Evolutionary conservation across 2,797 vertebrate species (phyloP).

Genomic region (Momotus momota): DNA sequence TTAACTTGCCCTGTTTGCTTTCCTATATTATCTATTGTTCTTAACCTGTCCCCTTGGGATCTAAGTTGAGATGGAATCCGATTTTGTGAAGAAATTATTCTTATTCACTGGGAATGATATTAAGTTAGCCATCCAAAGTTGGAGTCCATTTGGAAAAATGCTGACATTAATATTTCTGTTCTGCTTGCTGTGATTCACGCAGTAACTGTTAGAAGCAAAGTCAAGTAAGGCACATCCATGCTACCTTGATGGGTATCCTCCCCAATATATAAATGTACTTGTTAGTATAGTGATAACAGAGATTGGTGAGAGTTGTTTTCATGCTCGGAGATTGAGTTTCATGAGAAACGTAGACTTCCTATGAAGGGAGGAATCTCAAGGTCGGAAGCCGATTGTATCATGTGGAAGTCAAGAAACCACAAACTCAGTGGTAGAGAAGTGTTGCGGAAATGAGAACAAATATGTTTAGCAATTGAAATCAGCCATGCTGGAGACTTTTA

Average conservation of each 20-base stretch:
- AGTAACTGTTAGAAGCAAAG: neutral
- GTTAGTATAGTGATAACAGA: neutral
- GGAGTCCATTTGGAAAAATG: neutral
- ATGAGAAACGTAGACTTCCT: neutral
- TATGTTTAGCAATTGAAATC: neutral
- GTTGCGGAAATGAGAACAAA: neutral
- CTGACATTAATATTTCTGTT: neutral
- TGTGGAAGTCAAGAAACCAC: slow-evolving; percentile 32
- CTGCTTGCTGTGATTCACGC: neutral
- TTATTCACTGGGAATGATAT: neutral
- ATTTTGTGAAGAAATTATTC: neutral
- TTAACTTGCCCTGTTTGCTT: neutral
- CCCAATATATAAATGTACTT: neutral
- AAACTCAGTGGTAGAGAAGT: neutral
- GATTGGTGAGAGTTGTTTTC: neutral
- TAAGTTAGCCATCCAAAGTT: neutral
- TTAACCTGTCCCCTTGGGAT: neutral
- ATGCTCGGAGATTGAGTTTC: neutral
- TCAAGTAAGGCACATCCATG: neutral
- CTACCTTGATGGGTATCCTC: neutral
- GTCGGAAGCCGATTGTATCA: neutral
- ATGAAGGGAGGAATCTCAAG: neutral
- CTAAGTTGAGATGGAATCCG: neutral
- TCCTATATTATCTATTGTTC: neutral
- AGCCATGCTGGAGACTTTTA: neutral